Conservation (phyloP, 1,140 invertebrate genomes). For the Drosophila pseudoobscura region DNA sequence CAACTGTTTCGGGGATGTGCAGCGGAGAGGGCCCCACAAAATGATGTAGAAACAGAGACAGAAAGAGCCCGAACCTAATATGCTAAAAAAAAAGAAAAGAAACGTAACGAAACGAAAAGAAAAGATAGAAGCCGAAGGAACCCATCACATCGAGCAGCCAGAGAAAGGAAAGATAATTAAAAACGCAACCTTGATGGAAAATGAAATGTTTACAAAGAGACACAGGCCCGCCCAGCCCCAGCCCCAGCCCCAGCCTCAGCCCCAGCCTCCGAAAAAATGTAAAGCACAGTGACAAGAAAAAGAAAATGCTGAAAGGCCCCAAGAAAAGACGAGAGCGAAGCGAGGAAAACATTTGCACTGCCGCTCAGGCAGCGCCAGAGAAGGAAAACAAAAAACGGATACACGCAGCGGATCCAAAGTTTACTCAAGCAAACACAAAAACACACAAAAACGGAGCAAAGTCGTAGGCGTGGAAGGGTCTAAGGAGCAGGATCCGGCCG, state of each 20-base stretch:
- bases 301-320: slow-evolving; percentile 62
- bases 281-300: slow-evolving; percentile 62
- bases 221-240: slow-evolving; percentile 14
- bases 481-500: slow-evolving; percentile 2
- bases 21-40: slow-evolving; percentile 44
- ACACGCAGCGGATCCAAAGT: slow-evolving; percentile 76
- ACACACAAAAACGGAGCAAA: slow-evolving; percentile 10
- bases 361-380: slow-evolving; percentile 52
- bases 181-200: slow-evolving; percentile 83
- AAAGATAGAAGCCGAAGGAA: slow-evolving; percentile 30
- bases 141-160: slow-evolving; percentile 62
- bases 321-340: slow-evolving; percentile 38
- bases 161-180: slow-evolving; percentile 82
- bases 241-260: background rate
- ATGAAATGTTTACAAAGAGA: slow-evolving; percentile 81
- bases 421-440: slow-evolving; percentile 61
- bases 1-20: slow-evolving; percentile 29
- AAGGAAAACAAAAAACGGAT: slow-evolving; percentile 67
- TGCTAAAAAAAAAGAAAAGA: slow-evolving; percentile 48
- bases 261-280: slow-evolving; percentile 27
- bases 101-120: background rate
- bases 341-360: slow-evolving; percentile 56
- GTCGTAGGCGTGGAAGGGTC: slow-evolving; percentile 7
- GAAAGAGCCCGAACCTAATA: slow-evolving; percentile 61
- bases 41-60: slow-evolving; percentile 80